Base-by-base conservation (phyloP, 2,797 vertebrate genomes). In the Simalia tracyae region DNA sequence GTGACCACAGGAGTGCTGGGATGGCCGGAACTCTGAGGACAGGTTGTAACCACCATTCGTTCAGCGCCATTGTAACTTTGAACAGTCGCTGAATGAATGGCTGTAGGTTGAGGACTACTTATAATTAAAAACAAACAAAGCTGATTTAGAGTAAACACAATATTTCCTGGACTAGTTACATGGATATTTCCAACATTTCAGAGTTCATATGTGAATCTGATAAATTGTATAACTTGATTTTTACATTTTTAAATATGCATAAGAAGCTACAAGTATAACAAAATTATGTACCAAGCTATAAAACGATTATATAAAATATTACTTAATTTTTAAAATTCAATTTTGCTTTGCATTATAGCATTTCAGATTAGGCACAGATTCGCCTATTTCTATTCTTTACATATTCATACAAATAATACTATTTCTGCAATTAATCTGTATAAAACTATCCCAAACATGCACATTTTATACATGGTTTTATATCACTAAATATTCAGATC, bases 101-200 rank as follows among this genome's bases (percentile, higher is more conserved):
- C 3, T 42, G 36, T 81, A 81, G 19, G 72, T 81, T 46, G 72
- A 24, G 72, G 42, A 46, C 24, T 42, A 46, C 72, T 36, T 81
- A 36, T 42, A 81, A 88, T 61, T 54, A 50, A 60, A 57, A 59
- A 42, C 31, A 42, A 60, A 36, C 24, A 59, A 91, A 59, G 54
- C 24, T 5, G 54, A 87, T 87, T 91, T 86, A 91, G 81, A 90
- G 64, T 87, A 66, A 91, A 87, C 26, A n/a, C 6, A 87, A 42
- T 92, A 12, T 2, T 63, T 81, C 46, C 42, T 88, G 57, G 12
- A 60, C 0, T 81, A 22, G 36, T 61, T 28, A 54, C 5, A 66
- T 64, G 7, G 76, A 31, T 84, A 59, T n/a, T 4, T 46, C 46
- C 68, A n/a, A 68, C 26, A 19, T 87, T 60, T 50, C 56, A 87